phyloP scores from a whole-genome alignment of 2,888 invertebrate species.

The Matsumyia berberina region DNA sequence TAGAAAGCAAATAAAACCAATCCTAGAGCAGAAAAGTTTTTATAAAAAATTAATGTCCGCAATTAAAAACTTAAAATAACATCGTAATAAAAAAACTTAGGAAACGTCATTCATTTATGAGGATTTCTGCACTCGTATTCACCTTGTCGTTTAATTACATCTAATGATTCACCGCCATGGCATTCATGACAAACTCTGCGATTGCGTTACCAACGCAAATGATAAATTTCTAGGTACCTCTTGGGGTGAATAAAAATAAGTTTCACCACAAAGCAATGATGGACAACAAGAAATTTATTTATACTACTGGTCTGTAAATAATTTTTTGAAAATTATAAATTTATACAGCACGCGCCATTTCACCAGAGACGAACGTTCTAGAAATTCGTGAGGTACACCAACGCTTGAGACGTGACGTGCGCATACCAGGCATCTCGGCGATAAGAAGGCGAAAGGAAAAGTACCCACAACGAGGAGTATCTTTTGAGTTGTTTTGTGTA shows the following conservation, averaged over 20 bases:
- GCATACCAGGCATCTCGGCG: background rate
- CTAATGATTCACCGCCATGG: background rate
- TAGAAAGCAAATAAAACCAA: no score
- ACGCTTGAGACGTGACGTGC: background rate
- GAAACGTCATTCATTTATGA: no score
- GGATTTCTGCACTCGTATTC: background rate
- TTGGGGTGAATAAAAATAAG: no score
- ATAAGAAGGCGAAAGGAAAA: constrained; percentile 9
- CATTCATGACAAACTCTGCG: background rate
- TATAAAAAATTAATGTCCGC: no score
- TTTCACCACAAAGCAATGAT: no score
- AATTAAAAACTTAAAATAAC: no score
- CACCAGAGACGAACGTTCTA: constrained; percentile 7
- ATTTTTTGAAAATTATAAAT: background rate
- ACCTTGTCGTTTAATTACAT: background rate
- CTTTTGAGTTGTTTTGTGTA: background rate
- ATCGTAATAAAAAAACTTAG: no score
- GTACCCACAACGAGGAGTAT: background rate
- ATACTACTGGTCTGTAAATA: background rate
- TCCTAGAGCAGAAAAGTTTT: no score
- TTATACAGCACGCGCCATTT: constrained; percentile 7
- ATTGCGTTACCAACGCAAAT: background rate
- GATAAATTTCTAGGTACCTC: background rate
- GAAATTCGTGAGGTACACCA: constrained; percentile 4
- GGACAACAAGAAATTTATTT: background rate